Evolutionary conservation across 2,888 invertebrate genomes (phyloP).

Genomic region (Dicyrtoma fusca): DNA sequence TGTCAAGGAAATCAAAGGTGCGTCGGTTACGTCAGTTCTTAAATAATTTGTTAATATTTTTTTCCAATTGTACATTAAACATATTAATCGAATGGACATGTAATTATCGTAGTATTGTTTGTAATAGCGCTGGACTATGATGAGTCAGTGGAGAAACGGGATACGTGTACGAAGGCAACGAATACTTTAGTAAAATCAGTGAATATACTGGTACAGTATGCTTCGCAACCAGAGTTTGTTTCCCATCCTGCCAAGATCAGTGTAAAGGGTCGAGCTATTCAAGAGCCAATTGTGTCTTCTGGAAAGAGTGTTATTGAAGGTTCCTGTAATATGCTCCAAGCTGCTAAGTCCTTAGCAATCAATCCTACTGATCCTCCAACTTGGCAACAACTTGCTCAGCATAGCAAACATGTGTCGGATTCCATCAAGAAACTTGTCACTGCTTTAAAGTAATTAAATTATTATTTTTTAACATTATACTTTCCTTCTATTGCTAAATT

Average conservation of each 20-base stretch:
- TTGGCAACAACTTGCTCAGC: constrained; percentile 91
- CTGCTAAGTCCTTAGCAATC: constrained; percentile 85
- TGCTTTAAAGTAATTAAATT: constrained; percentile 38
- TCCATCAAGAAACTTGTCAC: constrained; percentile 76
- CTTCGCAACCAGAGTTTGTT: constrained; percentile 90
- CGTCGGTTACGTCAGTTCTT: too few species aligned
- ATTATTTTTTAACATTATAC: too few species aligned
- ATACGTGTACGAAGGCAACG: constrained; percentile 76
- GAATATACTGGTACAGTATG: constrained; percentile 87
- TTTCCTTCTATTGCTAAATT: too few species aligned
- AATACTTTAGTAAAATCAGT: constrained; percentile 87
- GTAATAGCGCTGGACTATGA: constrained; percentile 71
- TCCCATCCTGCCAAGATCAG: constrained; percentile 91
- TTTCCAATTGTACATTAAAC: too few species aligned
- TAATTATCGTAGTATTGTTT: constrained; percentile 14
- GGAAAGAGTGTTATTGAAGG: constrained; percentile 79
- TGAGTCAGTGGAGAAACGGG: constrained; percentile 76
- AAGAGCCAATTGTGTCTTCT: constrained; percentile 84
- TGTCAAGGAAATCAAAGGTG: constrained; percentile 89
- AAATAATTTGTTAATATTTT: too few species aligned
- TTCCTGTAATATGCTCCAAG: constrained; percentile 86
- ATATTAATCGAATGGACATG: not conserved
- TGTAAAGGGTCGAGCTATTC: constrained; percentile 76
- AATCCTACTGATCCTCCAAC: constrained; percentile 88
- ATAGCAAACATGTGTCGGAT: constrained; percentile 94